These are phyloP conservation scores for Coturnix japonica DNA, from an alignment of 2,113 vertebrate species.

Conservation along the genomic window DNA sequence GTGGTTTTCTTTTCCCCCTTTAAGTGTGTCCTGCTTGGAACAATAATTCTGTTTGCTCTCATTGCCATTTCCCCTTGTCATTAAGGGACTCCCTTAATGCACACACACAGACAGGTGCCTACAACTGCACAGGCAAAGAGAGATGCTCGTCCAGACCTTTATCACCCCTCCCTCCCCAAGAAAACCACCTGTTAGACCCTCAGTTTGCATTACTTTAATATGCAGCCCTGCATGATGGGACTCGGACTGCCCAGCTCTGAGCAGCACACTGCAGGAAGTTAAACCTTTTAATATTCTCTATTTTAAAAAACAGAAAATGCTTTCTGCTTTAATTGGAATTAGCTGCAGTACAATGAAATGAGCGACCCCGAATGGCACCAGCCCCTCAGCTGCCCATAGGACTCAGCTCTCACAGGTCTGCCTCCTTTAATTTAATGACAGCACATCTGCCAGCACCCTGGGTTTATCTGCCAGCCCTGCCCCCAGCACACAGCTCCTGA, in stretches of 20 bases:
- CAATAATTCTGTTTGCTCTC: not conserved
- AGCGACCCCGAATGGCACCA: fast-evolving
- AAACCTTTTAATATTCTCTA: not conserved
- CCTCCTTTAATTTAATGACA: not conserved
- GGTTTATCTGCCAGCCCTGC: not conserved
- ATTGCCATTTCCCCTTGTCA: fast-evolving
- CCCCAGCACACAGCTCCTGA: not conserved
- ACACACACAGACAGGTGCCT: fast-evolving
- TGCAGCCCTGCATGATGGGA: fast-evolving
- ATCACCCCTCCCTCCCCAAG: not conserved
- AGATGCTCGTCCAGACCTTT: not conserved
- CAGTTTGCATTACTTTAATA: not conserved
- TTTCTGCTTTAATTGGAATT: not conserved
- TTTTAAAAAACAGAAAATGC: not conserved
- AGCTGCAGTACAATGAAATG: not conserved
- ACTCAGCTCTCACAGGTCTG: not conserved
- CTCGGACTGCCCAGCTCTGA: not conserved
- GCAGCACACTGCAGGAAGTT: not conserved
- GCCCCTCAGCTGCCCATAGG: not conserved
- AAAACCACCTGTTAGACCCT: not conserved
- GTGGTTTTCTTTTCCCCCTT: not conserved
- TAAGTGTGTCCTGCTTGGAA: not conserved
- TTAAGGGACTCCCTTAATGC: not conserved
- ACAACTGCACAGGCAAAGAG: not conserved
- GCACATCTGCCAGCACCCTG: not conserved